Evolutionary conservation across 1,140 invertebrate species (phyloP), one percentile per base, ranked within the genome.

Genomic region (Zaprionus africanus): DNA sequence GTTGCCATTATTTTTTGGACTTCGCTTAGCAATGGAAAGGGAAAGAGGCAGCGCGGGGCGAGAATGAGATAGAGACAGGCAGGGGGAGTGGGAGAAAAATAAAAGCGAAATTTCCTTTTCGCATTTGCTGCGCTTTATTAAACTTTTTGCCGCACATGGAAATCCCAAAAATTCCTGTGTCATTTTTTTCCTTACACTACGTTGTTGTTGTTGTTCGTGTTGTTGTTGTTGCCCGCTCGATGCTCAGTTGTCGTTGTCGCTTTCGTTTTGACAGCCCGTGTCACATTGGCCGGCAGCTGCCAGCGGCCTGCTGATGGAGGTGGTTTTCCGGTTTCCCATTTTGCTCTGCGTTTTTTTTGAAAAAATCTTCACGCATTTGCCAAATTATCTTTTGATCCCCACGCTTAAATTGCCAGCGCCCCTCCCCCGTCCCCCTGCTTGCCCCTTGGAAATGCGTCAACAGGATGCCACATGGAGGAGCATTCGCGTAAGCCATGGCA

Each of bases 371-470:
- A 92, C 87, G 91, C 91, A 92, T 90, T 78, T 92, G 79, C 72
- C 80, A 92, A 92, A 92, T 92, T 90, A 92, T 92, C 91, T 91
- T 92, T 92, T 92, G 87, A 92, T 91, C 91, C 91, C 78, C 60
- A 75, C 76, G 85, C 82, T 82, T 92, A 85, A 91, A 80, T 85
- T 66, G 73, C 72, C 68, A 36, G 43, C 53, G 28, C 26, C 53
- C 7, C 15, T 15, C 5, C 22, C 24, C n/a, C 13, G 1, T 28
- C 9, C 2, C 26, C 53, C n/a, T 7, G 5, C 19, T 0, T n/a
- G 4, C 26, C 26, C 13, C 31, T 34, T 78, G 76, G 46, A 76
- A 46, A 69, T 75, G 83, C 82, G 82, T 86, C 78, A 88, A 87
- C 81, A 78, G 78, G 76, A 68, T 82, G 86, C 78, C 82, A 79